These are phyloP conservation scores for Apodemus agrarius DNA, from an alignment of 2,797 vertebrate species.

Conservation along the genomic window DNA sequence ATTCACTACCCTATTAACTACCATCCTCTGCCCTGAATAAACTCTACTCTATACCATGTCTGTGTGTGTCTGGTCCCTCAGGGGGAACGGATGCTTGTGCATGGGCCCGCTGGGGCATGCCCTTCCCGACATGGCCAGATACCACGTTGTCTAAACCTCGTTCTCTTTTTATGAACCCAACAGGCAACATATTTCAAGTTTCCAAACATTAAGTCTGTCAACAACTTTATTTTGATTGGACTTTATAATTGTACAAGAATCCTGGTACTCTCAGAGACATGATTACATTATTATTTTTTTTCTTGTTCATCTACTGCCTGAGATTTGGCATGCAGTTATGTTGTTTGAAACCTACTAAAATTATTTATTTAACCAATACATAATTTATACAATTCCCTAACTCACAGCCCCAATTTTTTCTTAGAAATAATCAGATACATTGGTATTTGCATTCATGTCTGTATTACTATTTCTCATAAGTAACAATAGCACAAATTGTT, in stretches of 20 bases:
- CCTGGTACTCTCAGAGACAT: background rate
- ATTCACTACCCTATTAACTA: too few relatives aligned
- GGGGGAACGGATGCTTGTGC: too few relatives aligned
- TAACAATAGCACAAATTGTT: background rate
- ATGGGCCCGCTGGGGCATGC: too few relatives aligned
- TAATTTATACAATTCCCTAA: conserved; percentile 49
- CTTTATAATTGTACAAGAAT: background rate
- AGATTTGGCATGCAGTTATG: background rate
- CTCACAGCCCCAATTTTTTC: background rate
- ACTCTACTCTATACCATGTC: too few relatives aligned
- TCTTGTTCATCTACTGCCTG: background rate
- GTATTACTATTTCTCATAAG: conserved; percentile 15
- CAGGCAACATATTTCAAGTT: background rate
- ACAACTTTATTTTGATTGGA: background rate
- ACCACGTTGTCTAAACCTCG: too few relatives aligned
- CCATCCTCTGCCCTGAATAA: too few relatives aligned
- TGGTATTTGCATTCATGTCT: conserved; percentile 47
- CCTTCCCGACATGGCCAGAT: too few relatives aligned
- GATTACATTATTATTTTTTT: background rate
- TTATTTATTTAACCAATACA: conserved; percentile 31
- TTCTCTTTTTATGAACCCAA: too few relatives aligned
- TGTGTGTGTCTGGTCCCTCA: too few relatives aligned
- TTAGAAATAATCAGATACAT: conserved; percentile 35
- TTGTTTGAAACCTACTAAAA: conserved; percentile 14
- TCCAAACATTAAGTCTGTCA: background rate